These are phyloP conservation scores for Drosophila insularis DNA, from an alignment of 1,140 invertebrate genomes.

Conservation along the genomic window DNA sequence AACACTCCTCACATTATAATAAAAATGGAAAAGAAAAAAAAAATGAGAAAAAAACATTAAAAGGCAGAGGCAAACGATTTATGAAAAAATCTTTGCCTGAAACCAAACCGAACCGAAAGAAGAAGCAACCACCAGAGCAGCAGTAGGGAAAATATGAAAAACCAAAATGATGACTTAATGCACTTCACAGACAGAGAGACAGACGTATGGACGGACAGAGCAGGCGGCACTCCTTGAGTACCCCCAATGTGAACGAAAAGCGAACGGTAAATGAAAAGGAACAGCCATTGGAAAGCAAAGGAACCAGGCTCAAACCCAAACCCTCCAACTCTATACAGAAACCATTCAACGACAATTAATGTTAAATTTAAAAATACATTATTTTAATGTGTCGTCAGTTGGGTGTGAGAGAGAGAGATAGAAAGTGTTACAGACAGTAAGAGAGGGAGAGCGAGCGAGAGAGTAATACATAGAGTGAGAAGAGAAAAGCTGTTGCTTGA, in stretches of 20 bases:
- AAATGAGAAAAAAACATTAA: conserved; percentile 16
- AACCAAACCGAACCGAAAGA: conserved; percentile 11
- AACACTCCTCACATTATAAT: conserved; percentile 46
- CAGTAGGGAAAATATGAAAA: conserved; percentile 40
- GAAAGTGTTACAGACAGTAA: background rate
- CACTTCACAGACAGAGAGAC: conserved; percentile 36
- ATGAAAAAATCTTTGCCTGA: conserved; percentile 61
- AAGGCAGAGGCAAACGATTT: conserved; percentile 59
- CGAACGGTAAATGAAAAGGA: conserved; percentile 42
- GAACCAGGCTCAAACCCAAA: conserved; percentile 16
- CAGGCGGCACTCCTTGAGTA: conserved; percentile 55
- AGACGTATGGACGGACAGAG: background rate
- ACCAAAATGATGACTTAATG: conserved; percentile 75
- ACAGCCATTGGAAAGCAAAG: conserved; percentile 16
- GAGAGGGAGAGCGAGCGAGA: conserved; percentile 5
- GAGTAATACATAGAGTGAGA: conserved; percentile 15
- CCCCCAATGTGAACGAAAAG: conserved; percentile 30
- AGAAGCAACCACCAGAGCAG: background rate
- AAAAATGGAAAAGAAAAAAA: conserved; percentile 57
- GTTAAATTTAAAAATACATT: conserved; percentile 81
- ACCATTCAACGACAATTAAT: conserved; percentile 76
- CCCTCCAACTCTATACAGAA: conserved; percentile 42
- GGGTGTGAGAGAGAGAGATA: conserved; percentile 22
- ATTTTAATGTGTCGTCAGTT: conserved; percentile 77
- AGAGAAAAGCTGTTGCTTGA: conserved; percentile 38